phyloP scores from a whole-genome alignment of 2,797 vertebrate genomes.

The Pagetopsis macropterus region DNA sequence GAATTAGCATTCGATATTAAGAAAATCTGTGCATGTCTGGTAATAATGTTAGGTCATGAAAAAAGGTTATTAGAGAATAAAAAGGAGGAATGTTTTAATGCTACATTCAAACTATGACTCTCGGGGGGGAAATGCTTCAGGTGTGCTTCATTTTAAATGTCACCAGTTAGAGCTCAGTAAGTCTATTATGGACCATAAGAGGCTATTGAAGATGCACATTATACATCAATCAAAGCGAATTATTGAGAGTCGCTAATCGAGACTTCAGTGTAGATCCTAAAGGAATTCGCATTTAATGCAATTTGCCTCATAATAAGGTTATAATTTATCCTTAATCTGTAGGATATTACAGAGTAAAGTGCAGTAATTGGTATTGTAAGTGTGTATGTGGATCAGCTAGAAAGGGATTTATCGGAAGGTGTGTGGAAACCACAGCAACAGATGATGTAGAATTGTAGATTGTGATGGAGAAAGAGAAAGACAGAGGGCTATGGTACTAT shows the following conservation, averaged over 20 bases:
- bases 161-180: slow-evolving; percentile 5
- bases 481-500: slow-evolving; percentile 40
- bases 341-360: background rate
- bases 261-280: background rate
- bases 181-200: slow-evolving; percentile 19
- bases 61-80: background rate
- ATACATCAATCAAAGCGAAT: slow-evolving; percentile 29
- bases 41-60: slow-evolving; percentile 14
- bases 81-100: background rate
- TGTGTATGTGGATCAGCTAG: slow-evolving; percentile 20
- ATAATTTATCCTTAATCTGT: background rate
- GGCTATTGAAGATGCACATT: slow-evolving; percentile 26
- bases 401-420: slow-evolving; percentile 42
- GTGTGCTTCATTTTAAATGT: slow-evolving; percentile 32
- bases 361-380: slow-evolving; percentile 3
- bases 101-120: slow-evolving; percentile 14
- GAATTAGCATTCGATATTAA: background rate
- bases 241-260: background rate
- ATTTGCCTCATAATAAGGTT: background rate
- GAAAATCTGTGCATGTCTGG: background rate
- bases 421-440: slow-evolving; percentile 51
- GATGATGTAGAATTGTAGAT: slow-evolving; percentile 50
- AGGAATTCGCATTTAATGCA: background rate
- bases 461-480: slow-evolving; percentile 31
- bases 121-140: background rate